A percentile compares a stretch with the other conserved stretches of the same genome.
phyloP scores from a whole-genome alignment of 1,140 invertebrate genomes.

The Drosophila melanogaster region Release_6_plus_ISO1_MT NT_037436.4:1471501-1472000 shows the following conservation, averaged over 20 bases:
- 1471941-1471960: too few species aligned
- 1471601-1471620: conserved; percentile 95
- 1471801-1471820: conserved; percentile 91
- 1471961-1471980: neutral
- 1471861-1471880: too few species aligned
- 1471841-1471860: conserved; percentile 9
- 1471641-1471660: conserved; percentile 94
- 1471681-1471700: conserved; percentile 98
- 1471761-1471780: conserved; percentile 99
- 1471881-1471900: neutral
- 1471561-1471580: conserved; percentile 91
- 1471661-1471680: conserved; percentile 93
- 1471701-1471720: conserved; percentile 92
- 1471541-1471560: conserved; percentile 96
- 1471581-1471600: conserved; percentile 93
- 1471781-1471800: conserved; percentile 98
- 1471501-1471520: conserved; percentile 97
- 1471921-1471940: neutral
- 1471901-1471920: neutral
- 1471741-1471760: conserved; percentile 99
- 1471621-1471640: conserved; percentile 99
- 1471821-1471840: conserved; percentile 49
- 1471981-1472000: neutral
- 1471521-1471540: conserved; percentile 99
- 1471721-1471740: conserved; percentile 99